A percentile compares a stretch with the other conserved stretches of the same genome.
Evolutionary conservation across 2,113 vertebrate species (phyloP).

Genomic region (Vicugna pacos): DNA sequence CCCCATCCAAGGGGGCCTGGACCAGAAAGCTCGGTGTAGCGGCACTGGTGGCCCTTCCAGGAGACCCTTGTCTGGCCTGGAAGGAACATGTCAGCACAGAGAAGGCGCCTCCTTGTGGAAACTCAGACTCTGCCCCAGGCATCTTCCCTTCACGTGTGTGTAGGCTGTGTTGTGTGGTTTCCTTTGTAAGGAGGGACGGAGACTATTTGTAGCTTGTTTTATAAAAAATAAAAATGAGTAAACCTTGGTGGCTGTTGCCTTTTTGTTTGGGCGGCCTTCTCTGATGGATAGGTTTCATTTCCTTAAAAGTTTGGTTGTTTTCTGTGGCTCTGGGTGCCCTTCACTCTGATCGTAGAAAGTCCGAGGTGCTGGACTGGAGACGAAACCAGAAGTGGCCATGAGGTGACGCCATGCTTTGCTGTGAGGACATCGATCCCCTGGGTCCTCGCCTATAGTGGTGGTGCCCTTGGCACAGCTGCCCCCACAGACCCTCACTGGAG

Average conservation of each 20-base stretch:
- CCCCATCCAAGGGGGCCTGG: neutral
- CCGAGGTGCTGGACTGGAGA: neutral
- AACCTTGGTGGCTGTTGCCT: conserved; percentile 35
- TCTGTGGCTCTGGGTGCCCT: neutral
- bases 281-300: neutral
- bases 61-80: neutral
- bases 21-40: neutral
- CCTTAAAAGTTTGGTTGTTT: neutral
- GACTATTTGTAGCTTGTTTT: conserved; percentile 76
- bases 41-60: neutral
- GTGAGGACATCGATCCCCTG: neutral
- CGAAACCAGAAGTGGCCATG: neutral
- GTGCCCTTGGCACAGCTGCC: neutral
- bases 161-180: conserved; percentile 53
- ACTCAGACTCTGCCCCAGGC: neutral
- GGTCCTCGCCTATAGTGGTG: neutral
- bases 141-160: neutral
- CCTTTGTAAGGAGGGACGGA: conserved; percentile 56
- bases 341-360: neutral
- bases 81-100: neutral
- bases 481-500: neutral
- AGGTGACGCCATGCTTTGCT: neutral
- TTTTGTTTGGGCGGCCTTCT: conserved; percentile 48
- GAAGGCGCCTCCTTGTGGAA: neutral
- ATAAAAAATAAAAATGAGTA: conserved; percentile 76